Percentiles rank a stretch among this genome's conserved stretches.
Conservation (phyloP, 2,888 invertebrate genomes). For the Cactoblastis cactorum region DNA sequence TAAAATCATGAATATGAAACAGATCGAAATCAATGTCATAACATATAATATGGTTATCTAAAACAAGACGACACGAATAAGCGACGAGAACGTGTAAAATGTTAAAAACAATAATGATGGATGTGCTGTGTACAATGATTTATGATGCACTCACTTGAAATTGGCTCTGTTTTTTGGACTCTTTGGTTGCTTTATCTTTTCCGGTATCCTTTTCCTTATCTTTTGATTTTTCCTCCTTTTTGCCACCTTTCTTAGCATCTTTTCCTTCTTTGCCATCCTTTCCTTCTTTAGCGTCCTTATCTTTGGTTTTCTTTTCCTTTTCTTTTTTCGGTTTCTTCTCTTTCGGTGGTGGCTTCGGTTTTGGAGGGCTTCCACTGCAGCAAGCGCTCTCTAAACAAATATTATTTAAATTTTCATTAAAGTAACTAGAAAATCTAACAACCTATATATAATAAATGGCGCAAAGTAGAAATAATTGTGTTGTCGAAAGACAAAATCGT, state of each 20-base stretch:
- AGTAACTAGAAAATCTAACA: background rate
- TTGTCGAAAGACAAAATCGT: no score
- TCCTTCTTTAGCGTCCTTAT: conserved; percentile 77
- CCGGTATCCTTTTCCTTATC: conserved; percentile 80
- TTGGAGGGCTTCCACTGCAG: conserved; percentile 86
- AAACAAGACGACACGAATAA: conserved; percentile 64
- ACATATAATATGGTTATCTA: conserved; percentile 57
- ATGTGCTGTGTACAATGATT: conserved; percentile 61
- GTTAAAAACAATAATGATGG: conserved; percentile 61
- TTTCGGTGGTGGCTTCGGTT: conserved; percentile 82
- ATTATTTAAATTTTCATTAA: background rate
- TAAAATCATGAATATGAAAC: conserved; percentile 32
- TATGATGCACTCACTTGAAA: conserved; percentile 78
- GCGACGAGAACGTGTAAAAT: conserved; percentile 46
- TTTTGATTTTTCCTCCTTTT: conserved; percentile 74
- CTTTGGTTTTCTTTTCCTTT: conserved; percentile 82
- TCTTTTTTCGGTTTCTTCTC: conserved; percentile 85
- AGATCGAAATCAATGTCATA: conserved; percentile 42
- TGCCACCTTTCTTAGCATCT: conserved; percentile 76
- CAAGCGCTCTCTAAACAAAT: conserved; percentile 85
- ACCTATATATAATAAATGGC: no score
- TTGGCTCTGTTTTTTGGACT: conserved; percentile 82
- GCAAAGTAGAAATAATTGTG: no score
- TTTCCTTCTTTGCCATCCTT: conserved; percentile 73
- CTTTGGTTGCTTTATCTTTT: conserved; percentile 79